Evolutionary conservation across 2,113 vertebrate species (phyloP), one percentile per base, ranked within the genome.

Genomic region (Psephotus haematonotus): DNA sequence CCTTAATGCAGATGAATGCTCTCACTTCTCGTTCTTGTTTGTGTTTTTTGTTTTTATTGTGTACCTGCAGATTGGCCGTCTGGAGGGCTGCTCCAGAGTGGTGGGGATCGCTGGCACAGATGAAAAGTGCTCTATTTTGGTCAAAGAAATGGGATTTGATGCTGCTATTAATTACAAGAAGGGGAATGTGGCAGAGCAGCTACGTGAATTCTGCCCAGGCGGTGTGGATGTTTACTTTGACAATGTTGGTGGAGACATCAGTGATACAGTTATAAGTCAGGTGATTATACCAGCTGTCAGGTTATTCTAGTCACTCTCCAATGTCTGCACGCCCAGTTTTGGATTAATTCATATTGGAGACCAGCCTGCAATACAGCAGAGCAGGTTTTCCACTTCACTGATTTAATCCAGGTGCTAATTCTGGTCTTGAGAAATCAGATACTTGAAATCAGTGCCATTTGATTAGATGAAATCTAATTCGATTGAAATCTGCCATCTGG

Each of bases 221-320:
- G 99, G 99, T 64, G 98, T 99, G 63, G 99, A 99, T 88, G 94
- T 99, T 88, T 99, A 99, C 96, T 99, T 99, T 92, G 99, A 99
- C 95, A 99, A 99, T 28, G 99, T 99, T 65, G 99, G 99, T 23
- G 99, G 99, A 77, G 96, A 98, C 82, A 98, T 99, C 97, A 99
- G 99, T 29, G 98, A 99, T 57, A 47, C 97, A 2, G 98, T 99
- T 53, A 99, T 99, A 92, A 93, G 88, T 90, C 98, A 98, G 98
- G 98, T 98, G 92, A 97, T 93, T 95, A 63, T 88, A 65, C 44
- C 29, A 62, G 28, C 67, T 90, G 17, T 86, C 7, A 2, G 4
- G 8, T 70, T 90, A 53, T 91, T 80, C 53, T 74, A 39, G 47
- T 63, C 13, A 23, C 44, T 75, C 53, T 82, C 39, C 46, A 43